Conservation (phyloP, 2,113 vertebrate species). For the Upupa epops region DNA sequence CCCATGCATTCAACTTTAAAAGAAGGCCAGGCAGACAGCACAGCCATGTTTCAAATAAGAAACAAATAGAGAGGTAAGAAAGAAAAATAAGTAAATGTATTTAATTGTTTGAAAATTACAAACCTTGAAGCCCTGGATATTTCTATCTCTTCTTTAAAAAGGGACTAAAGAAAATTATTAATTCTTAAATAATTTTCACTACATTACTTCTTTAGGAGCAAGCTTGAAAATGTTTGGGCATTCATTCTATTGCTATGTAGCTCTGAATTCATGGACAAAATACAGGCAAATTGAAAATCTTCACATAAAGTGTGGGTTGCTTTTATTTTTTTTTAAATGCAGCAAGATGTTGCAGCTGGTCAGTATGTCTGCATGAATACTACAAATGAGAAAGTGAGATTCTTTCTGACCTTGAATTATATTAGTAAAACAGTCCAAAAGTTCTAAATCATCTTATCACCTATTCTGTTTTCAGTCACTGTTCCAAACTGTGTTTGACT, state of each 20-base stretch:
- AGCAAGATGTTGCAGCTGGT: background rate
- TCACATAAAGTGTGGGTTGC: background rate
- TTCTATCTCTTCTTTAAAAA: background rate
- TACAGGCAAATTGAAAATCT: background rate
- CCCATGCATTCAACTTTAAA: background rate
- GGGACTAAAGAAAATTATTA: too few species aligned
- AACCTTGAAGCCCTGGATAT: background rate
- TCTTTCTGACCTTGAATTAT: background rate
- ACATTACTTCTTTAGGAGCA: background rate
- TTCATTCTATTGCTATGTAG: background rate
- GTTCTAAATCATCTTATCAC: background rate
- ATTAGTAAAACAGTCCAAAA: background rate
- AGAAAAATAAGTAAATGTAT: background rate
- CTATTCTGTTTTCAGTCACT: background rate
- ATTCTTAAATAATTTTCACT: too few species aligned
- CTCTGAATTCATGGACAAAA: background rate
- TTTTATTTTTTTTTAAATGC: background rate
- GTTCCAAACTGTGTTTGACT: background rate
- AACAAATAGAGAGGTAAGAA: background rate
- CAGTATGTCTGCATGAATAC: background rate
- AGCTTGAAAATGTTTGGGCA: background rate
- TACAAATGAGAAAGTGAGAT: background rate
- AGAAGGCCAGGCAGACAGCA: background rate
- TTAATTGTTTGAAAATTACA: background rate
- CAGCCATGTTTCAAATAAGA: constrained; percentile 2